Evolutionary conservation across 2,888 invertebrate species (phyloP).

Genomic region (Tenthredo mesomela): DNA sequence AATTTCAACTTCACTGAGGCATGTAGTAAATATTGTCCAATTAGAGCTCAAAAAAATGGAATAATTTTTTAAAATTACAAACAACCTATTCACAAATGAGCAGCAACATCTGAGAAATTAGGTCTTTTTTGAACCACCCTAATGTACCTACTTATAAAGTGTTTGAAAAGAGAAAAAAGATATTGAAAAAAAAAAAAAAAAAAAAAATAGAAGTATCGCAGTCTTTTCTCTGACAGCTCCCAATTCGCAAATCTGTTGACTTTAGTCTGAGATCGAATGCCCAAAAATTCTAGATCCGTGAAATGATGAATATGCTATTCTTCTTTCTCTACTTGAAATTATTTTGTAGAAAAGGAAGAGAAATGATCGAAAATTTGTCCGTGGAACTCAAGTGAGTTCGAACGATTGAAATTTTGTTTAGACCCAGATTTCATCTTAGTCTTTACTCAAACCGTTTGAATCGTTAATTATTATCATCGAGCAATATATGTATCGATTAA

Average conservation of each 20-base stretch:
- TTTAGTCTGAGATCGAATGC: background rate
- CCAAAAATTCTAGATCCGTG: background rate
- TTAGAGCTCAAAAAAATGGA: too few species aligned
- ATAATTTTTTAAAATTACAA: too few species aligned
- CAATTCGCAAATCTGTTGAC: too few species aligned
- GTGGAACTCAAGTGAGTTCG: too few species aligned
- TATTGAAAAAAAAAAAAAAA: background rate
- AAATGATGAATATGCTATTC: background rate
- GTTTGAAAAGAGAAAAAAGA: too few species aligned
- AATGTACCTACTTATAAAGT: too few species aligned
- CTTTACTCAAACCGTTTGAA: background rate
- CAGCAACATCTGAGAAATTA: too few species aligned
- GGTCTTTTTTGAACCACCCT: too few species aligned
- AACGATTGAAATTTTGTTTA: background rate
- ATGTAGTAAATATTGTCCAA: too few species aligned
- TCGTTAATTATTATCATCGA: slow-evolving; percentile 2
- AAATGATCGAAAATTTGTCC: too few species aligned
- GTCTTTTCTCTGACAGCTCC: background rate
- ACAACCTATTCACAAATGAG: too few species aligned
- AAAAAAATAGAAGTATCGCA: background rate
- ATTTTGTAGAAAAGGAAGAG: background rate
- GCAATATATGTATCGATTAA: slow-evolving; percentile 29
- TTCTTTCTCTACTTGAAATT: background rate
- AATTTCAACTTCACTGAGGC: too few species aligned
- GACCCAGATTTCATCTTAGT: background rate